Evolutionary conservation across 2,113 vertebrate species (phyloP), one percentile per base, ranked within the genome.

Genomic region (Dissostichus mawsoni): DNA sequence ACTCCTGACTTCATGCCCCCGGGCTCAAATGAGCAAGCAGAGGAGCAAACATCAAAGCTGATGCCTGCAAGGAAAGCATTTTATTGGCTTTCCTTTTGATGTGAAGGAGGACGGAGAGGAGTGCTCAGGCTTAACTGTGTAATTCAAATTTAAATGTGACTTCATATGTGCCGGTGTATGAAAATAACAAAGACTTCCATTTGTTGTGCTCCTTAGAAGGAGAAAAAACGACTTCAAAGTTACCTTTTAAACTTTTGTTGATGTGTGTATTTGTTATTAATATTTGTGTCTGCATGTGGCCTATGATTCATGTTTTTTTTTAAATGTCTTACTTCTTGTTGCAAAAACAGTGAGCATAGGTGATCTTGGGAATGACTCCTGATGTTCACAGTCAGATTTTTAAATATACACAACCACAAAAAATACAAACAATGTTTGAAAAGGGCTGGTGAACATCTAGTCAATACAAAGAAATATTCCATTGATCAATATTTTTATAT

Each of bases 81-180:
- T 94, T 89, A 93, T 93, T 94, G 87, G 80, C 80, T 90, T 90
- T 87, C 88, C 92, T 93, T 96, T 96, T 96, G 95, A 96, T 95
- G 92, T 95, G 87, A 78, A 92, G 79, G 82, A 83, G 76, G 74
- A 80, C 64, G 74, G 41, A 71, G 78, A 75, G 74, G 44, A 82
- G 74, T 71, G 76, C 84, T 88, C 65, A 13, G 74, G 74, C 87
- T 80, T 89, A 87, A 91, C 90, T 76, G 78, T 85, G 80, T 90
- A 91, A 93, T 91, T 93, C 45, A 92, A 93, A 94, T 93, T 89
- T 78, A 81, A 88, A 90, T 90, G 81, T 82, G 88, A 88, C 78
- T 87, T 76, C 74, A 85, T 89, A 69, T 82, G 77, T 79, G 85
- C 81, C 55, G 82, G 84, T 89, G 69, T 93, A 91, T 82, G 75